Evolutionary conservation across 92 coral and sea anemone genomes (phyloP), one percentile per base, ranked within the genome.

Genomic region (Meandrina meandrites): DNA sequence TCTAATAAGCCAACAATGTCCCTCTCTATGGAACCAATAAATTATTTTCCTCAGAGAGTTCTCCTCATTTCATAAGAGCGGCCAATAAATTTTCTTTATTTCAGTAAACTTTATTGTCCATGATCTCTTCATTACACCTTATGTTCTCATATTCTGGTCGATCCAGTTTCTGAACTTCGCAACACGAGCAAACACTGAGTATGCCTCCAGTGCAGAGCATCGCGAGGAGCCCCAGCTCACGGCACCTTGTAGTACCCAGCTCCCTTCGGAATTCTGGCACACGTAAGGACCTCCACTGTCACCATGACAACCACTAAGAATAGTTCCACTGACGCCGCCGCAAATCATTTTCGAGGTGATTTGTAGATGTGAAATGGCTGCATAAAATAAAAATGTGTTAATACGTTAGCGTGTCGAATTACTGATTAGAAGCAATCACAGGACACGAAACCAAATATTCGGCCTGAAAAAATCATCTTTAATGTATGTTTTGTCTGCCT

Each of bases 211-310:
- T 2, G 91, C 91, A 35, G 84, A 51, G 83, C 95, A 92, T 40
- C 87, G 86, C 69, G 91, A 78, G 53, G 92, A 83, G 40, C 95
- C 95, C 95, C 95, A 92, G 81, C 92, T 89, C 7, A 92, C 93
- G 5, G 80, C 92, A n/a, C 95, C 95, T 76, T 93, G 95, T 17
- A 93, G 88, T 8, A 93, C 93, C 83, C 81, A 93, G 54, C 89
- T 90, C 32, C 89, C 89, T 58, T 60, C 67, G 50, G 87, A 50
- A 50, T 81, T 85, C 72, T 87, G 91, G 78, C 95, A 92, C 47
- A 84, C 92, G 75, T 82, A 90, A 34, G 95, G 94, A 17, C 92
- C 92, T 53, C 94, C 94, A 66, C 94, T 89, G 82, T 92, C 94
- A 17, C 94, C 92, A 87, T 87, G 92, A 54, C 95, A 92, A 79